Conservation (phyloP, 2,888 invertebrate genomes). For the Therioaphis trifolii region DNA sequence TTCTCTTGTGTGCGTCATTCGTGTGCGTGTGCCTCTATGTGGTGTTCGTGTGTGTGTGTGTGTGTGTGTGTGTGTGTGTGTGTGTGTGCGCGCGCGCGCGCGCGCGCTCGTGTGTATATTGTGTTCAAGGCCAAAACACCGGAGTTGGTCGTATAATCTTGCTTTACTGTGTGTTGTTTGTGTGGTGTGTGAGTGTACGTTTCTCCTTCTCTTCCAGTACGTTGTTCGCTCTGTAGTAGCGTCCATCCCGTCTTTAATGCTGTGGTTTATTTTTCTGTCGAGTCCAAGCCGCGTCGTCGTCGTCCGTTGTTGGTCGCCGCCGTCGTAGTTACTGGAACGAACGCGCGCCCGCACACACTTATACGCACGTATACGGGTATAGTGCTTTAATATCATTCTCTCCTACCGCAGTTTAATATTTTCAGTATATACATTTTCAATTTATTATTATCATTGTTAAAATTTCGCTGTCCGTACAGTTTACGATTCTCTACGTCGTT, state of each 20-base stretch:
- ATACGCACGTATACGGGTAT: too few relatives aligned
- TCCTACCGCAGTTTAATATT: too few relatives aligned
- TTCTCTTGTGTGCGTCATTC: background rate
- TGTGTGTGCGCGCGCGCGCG: too few relatives aligned
- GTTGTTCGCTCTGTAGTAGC: conserved; percentile 2
- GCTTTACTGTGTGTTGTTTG: background rate
- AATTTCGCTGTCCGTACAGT: too few relatives aligned
- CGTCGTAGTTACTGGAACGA: too few relatives aligned
- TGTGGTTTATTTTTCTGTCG: conserved; percentile 5
- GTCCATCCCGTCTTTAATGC: background rate
- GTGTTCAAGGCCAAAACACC: conserved; percentile 56
- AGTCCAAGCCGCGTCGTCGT: background rate
- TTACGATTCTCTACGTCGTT: too few relatives aligned
- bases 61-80: background rate
- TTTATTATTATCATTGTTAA: too few relatives aligned
- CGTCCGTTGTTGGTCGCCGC: background rate
- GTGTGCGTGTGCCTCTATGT: background rate
- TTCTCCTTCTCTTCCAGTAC: conserved; percentile 3
- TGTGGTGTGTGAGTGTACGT: background rate
- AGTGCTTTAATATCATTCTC: too few relatives aligned
- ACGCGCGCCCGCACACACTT: too few relatives aligned
- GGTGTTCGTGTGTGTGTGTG: background rate
- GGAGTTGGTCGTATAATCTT: conserved; percentile 31
- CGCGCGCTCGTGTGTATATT: too few relatives aligned
- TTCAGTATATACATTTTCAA: too few relatives aligned